Evolutionary conservation across 2,113 vertebrate species (phyloP).

Genomic region (Aptenodytes forsteri): DNA sequence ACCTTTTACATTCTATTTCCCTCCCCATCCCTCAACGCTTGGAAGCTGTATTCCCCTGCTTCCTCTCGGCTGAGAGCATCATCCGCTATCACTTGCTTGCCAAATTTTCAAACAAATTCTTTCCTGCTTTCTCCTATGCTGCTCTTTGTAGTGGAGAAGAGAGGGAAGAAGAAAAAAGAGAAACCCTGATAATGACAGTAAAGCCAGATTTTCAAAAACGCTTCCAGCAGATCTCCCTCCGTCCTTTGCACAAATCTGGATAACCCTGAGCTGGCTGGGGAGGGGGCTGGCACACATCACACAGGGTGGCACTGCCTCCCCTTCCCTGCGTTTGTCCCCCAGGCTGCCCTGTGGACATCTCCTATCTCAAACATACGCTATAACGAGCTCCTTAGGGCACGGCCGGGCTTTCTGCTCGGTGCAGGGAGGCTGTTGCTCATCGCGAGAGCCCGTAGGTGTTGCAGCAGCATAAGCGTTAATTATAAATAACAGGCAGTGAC

Average conservation of each 20-base stretch:
- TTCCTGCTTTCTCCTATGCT: neutral
- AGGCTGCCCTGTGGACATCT: rapidly evolving
- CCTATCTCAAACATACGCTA: rapidly evolving
- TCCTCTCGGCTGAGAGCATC: neutral
- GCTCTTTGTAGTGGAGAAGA: neutral
- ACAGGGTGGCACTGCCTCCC: rapidly evolving
- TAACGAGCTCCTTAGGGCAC: rapidly evolving
- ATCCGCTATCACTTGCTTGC: neutral
- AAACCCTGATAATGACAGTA: neutral
- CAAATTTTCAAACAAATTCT: neutral
- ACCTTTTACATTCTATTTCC: neutral
- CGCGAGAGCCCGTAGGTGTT: rapidly evolving
- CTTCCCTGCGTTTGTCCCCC: rapidly evolving
- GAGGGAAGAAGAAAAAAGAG: neutral
- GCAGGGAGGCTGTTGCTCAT: neutral
- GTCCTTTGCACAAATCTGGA: neutral
- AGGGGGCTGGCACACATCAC: neutral
- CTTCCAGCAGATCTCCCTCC: neutral
- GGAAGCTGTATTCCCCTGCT: neutral
- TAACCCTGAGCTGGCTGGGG: neutral
- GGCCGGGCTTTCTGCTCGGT: rapidly evolving
- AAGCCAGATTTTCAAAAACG: neutral
- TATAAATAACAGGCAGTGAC: neutral
- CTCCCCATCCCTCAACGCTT: neutral
- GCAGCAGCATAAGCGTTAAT: neutral